Conservation (phyloP, 1,140 invertebrate genomes). For the Condylostylus longicornis region DNA sequence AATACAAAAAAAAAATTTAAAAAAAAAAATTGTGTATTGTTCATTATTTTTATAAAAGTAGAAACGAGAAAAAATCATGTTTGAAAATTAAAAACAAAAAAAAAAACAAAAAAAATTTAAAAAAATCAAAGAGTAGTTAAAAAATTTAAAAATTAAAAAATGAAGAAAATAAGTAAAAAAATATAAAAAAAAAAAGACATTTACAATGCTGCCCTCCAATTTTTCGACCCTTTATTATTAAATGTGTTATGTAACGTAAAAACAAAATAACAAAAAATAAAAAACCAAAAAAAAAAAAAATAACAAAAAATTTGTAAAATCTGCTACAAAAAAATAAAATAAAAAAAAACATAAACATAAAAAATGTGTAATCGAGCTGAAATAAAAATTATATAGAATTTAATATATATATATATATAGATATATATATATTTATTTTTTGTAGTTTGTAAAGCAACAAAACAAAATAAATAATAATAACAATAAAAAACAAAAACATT, state of each 20-base stretch:
- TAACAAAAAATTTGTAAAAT: constrained; percentile 15
- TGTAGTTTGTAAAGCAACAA: constrained; percentile 25
- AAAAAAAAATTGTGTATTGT: constrained; percentile 27
- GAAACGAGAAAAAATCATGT: constrained; percentile 5
- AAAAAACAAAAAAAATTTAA: constrained; percentile 5
- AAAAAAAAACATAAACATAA: neutral
- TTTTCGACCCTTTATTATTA: no score
- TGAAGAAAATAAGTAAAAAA: constrained; percentile 4
- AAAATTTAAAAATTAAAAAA: constrained; percentile 3
- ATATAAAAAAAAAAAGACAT: constrained; percentile 7
- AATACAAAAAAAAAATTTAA: constrained; percentile 12
- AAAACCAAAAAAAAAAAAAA: constrained; percentile 14
- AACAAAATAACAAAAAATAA: constrained; percentile 11
- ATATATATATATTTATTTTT: constrained; percentile 30
- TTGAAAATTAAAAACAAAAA: constrained; percentile 3
- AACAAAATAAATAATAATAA: no score
- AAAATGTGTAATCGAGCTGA: neutral
- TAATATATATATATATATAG: constrained; percentile 18
- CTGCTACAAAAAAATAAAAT: neutral
- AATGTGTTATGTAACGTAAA: no score
- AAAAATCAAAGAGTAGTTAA: constrained; percentile 4
- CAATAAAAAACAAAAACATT: no score
- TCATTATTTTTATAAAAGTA: no score
- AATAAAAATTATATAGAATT: neutral
- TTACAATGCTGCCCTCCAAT: constrained; percentile 4